Conservation (phyloP, 2,113 vertebrate genomes). For the Alouatta palliata region DNA sequence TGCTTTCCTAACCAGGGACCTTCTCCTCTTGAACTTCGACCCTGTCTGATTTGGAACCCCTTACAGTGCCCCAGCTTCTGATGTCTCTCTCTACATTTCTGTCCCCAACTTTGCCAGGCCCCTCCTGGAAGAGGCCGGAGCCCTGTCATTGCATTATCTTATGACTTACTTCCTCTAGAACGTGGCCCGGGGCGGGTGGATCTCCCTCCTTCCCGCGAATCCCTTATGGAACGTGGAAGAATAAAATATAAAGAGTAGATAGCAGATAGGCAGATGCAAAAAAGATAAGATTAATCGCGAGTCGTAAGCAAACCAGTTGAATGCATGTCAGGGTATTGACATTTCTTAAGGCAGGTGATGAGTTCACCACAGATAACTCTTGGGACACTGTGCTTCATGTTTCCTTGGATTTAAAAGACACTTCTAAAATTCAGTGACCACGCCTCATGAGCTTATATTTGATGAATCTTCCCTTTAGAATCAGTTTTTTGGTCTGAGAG, state of each 20-base stretch:
- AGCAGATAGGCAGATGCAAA: neutral
- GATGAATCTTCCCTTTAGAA: neutral
- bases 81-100: neutral
- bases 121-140: neutral
- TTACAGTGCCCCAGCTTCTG: neutral
- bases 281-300: neutral
- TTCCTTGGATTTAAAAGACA: neutral
- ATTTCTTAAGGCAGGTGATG: neutral
- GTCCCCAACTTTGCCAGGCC: neutral
- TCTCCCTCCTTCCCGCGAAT: neutral
- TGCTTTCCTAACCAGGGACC: neutral
- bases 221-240: neutral
- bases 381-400: neutral
- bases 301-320: neutral
- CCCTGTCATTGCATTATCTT: neutral
- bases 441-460: neutral
- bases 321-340: neutral
- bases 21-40: constrained; percentile 48
- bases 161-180: neutral
- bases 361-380: neutral
- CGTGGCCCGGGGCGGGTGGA: neutral
- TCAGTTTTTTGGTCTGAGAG: neutral
- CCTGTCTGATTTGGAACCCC: neutral
- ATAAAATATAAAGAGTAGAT: neutral
- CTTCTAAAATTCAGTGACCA: neutral